Percentiles rank a stretch among this genome's conserved stretches.
Conservation (phyloP, 2,113 vertebrate species). For the Chinchilla lanigera region DNA sequence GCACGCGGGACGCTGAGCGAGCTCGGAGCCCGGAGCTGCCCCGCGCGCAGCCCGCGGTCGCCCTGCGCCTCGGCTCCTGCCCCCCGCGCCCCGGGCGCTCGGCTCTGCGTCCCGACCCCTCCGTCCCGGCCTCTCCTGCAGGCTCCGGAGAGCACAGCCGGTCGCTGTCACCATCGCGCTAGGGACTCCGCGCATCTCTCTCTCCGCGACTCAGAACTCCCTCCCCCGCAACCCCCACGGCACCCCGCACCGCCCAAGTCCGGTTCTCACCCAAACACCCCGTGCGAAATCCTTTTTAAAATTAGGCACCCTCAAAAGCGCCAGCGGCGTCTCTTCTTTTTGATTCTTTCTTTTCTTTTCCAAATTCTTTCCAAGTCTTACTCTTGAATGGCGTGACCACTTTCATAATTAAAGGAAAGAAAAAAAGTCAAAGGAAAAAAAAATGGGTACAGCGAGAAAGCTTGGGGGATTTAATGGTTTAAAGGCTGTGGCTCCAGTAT, state of each 20-base stretch:
- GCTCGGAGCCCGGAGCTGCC: background rate
- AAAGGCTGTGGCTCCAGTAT: background rate
- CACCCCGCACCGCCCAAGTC: background rate
- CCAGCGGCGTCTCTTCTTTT: conserved; percentile 36
- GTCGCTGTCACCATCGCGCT: background rate
- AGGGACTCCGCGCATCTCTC: background rate
- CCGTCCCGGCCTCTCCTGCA: background rate
- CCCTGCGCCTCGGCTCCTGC: rapidly evolving
- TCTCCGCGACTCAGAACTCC: background rate
- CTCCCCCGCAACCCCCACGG: background rate
- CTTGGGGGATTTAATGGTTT: background rate
- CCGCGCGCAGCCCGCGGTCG: conserved; percentile 25
- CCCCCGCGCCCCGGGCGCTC: background rate
- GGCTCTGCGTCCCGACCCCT: too few relatives aligned
- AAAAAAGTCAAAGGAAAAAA: background rate
- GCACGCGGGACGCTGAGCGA: background rate
- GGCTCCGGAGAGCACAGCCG: background rate
- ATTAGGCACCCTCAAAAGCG: conserved; percentile 40
- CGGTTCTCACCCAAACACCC: conserved; percentile 58
- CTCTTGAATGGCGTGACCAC: conserved; percentile 31
- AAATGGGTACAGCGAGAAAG: background rate
- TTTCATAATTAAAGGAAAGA: conserved; percentile 66
- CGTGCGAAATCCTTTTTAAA: background rate
- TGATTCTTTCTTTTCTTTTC: conserved; percentile 56
- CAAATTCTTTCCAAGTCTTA: conserved; percentile 75